Evolutionary conservation across 53 echinoderm and acorn worm genomes (phyloP).

Genomic region (Holothuria scabra): DNA sequence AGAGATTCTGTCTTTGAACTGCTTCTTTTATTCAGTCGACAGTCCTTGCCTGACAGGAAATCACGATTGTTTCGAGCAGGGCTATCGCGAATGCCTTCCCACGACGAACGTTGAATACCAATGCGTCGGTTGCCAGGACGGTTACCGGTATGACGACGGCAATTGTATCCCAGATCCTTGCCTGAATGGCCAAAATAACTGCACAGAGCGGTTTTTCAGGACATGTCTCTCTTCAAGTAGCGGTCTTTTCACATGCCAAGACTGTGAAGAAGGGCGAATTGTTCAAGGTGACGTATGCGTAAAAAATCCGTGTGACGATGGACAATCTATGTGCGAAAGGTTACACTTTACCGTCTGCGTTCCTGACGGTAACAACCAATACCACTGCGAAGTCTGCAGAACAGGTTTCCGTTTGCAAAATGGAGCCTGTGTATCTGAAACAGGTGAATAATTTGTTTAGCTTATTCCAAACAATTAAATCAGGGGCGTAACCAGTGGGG

Average conservation of each 20-base stretch:
- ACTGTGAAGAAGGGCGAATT: not conserved
- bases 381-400: conserved; percentile 7
- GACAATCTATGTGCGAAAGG: not conserved
- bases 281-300: not conserved
- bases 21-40: too few relatives aligned
- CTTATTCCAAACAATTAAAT: too few relatives aligned
- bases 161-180: not conserved
- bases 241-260: not conserved
- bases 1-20: too few relatives aligned
- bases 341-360: not conserved
- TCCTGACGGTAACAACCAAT: not conserved
- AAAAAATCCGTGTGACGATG: not conserved
- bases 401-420: not conserved
- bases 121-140: not conserved
- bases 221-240: not conserved
- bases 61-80: conserved; percentile 7
- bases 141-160: not conserved
- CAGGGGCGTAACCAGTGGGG: too few relatives aligned
- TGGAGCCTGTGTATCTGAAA: not conserved
- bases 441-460: not conserved
- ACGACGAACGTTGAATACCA: not conserved
- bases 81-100: not conserved
- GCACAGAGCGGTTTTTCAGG: not conserved
- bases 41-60: not conserved
- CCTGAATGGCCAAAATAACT: not conserved